Percentiles rank a stretch among this genome's conserved stretches.
Evolutionary conservation across 1,140 invertebrate genomes (phyloP).

Genomic region (Papilio polytes): DNA sequence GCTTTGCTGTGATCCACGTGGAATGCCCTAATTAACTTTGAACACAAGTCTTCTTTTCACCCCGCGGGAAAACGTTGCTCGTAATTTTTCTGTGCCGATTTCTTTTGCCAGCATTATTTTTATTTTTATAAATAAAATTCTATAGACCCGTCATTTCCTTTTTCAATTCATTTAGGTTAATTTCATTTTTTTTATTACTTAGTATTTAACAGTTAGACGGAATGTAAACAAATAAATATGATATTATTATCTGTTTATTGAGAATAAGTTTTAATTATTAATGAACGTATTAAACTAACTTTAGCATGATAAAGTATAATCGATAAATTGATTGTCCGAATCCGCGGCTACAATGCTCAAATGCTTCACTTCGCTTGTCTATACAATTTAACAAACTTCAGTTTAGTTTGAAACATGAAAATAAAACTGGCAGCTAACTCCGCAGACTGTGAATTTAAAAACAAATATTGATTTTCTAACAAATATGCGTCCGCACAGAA

Average conservation of each 20-base stretch:
- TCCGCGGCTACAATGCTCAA: too few species aligned
- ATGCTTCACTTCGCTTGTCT: not conserved
- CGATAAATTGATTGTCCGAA: too few species aligned
- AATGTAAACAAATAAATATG: too few species aligned
- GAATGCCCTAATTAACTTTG: conserved; percentile 38
- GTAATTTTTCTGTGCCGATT: conserved; percentile 37
- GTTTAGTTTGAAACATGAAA: conserved; percentile 12
- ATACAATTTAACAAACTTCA: not conserved
- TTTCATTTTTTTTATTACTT: not conserved
- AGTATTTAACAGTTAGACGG: not conserved
- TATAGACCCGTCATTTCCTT: not conserved
- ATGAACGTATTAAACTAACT: too few species aligned
- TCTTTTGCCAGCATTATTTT: conserved; percentile 25
- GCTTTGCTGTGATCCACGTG: conserved; percentile 31
- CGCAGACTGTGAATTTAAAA: not conserved
- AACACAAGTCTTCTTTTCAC: conserved; percentile 40
- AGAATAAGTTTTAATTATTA: not conserved
- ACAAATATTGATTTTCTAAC: conserved; percentile 25
- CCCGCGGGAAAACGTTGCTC: conserved; percentile 31
- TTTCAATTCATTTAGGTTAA: not conserved
- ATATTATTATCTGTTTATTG: not conserved
- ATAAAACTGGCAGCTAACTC: conserved; percentile 10
- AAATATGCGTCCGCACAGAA: not conserved
- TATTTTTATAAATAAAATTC: conserved; percentile 27
- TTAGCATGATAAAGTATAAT: not conserved